Evolutionary conservation across 2,113 vertebrate species (phyloP), one percentile per base, ranked within the genome.

Genomic region (Galbula dea): DNA sequence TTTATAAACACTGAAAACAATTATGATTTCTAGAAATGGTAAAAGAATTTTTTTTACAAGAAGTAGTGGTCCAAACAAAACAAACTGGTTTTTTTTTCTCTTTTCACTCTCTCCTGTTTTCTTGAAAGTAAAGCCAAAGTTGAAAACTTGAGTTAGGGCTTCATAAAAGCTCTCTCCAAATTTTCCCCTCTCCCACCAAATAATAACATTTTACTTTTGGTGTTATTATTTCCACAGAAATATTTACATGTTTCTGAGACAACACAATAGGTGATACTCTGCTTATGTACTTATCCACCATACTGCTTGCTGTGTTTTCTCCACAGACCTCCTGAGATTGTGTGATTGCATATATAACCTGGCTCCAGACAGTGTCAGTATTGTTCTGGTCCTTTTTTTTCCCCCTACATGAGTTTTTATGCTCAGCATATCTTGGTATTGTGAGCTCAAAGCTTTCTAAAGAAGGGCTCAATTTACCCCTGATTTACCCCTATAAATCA

Each of bases 401-500:
- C 48, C 21, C 10, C 78, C 76, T 2, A 10, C 89, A 36, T 83
- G 91, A 88, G 79, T 89, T 96, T 94, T 96, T 95, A 88, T 91
- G 94, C 86, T 88, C 69, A 71, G 90, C 90, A 74, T 95, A 96
- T 96, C 94, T 91, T 94, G 78, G 90, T 92, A 90, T 93, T 96
- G 92, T 96, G 90, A 94, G 94, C 61, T 61, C 85, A 59, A 83
- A 45, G 36, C 80, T 90, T 86, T 92, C 86, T 90, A 95, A 95
- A 96, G 94, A 90, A 86, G 92, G 83, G 65, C 41, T 90, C 94
- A 96, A 95, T 96, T 96, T 96, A 95, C 96, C 95, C 90, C 93
- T 96, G 96, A 96, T 96, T 96, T 96, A 96, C 96, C 96, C 96
- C 96, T 91, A 96, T 96, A 96, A 96, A 96, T 96, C 96, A 96